Conservation (phyloP, 2,113 vertebrate genomes). For the Lampris megalopsis region DNA sequence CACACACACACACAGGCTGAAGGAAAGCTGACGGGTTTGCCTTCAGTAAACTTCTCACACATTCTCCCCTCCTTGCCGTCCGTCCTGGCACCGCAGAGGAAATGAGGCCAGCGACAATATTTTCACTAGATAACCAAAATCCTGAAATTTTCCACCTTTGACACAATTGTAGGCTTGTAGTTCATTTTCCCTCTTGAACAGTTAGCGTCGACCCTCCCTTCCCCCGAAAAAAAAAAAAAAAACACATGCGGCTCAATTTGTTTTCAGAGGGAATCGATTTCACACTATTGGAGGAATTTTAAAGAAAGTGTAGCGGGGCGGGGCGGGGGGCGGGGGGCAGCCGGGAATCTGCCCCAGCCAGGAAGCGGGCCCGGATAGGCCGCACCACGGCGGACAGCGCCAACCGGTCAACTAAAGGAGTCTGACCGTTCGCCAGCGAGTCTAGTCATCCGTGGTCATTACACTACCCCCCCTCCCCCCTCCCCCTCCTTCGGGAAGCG, state of each 20-base stretch:
- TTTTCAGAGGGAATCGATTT: constrained; percentile 76
- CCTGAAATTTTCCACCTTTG: constrained; percentile 79
- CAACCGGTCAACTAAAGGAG: too few relatives aligned
- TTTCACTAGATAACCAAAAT: constrained; percentile 88
- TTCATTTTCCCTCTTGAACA: constrained; percentile 70
- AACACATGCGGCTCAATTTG: constrained; percentile 68
- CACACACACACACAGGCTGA: constrained; percentile 60
- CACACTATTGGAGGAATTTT: constrained; percentile 67
- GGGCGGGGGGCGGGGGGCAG: constrained; percentile 10
- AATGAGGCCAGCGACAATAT: constrained; percentile 91
- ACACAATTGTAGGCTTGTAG: constrained; percentile 83
- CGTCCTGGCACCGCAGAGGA: constrained; percentile 84
- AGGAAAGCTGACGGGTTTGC: constrained; percentile 64
- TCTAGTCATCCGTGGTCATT: too few relatives aligned
- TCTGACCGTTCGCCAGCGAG: background rate
- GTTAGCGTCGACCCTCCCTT: constrained; percentile 37
- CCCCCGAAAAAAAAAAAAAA: constrained; percentile 50
- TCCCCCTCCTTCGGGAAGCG: too few relatives aligned
- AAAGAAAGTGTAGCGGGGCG: constrained; percentile 47
- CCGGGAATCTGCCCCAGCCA: too few relatives aligned
- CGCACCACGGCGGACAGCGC: too few relatives aligned
- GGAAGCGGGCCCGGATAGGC: too few relatives aligned
- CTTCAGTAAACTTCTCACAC: constrained; percentile 84
- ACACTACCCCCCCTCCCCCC: too few relatives aligned
- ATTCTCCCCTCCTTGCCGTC: constrained; percentile 80